A percentile compares a stretch with the other conserved stretches of the same genome.
Conservation (phyloP, 2,797 vertebrate genomes). For the Eulemur rubriventer region DNA sequence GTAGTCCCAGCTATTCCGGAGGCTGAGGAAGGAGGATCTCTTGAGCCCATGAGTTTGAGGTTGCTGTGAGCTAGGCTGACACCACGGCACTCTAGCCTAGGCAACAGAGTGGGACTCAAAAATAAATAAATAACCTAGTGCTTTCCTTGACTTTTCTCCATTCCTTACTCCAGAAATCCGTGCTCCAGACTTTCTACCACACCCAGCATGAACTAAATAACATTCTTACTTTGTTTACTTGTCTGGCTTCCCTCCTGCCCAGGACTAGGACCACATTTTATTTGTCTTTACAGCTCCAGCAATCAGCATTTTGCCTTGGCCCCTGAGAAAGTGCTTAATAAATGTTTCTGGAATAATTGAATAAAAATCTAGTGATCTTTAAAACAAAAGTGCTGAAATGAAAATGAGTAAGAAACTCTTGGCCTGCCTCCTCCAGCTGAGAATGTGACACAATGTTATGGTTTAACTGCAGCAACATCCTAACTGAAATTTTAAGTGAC, state of each 20-base stretch:
- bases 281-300: constrained; percentile 12
- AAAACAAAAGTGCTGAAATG: not conserved
- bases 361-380: constrained; percentile 32
- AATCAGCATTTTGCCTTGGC: not conserved
- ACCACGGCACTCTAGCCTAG: no score
- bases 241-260: not conserved
- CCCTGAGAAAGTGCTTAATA: not conserved
- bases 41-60: no score
- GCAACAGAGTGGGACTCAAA: no score
- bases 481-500: constrained; percentile 65
- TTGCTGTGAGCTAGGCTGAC: no score
- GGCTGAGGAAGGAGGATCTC: no score
- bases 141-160: not conserved
- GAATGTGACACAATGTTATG: not conserved
- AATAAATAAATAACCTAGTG: not conserved
- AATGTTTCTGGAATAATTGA: constrained; percentile 26
- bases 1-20: no score
- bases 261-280: not conserved
- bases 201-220: not conserved
- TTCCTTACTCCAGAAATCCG: not conserved
- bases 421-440: not conserved
- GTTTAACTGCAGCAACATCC: constrained; percentile 39
- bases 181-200: not conserved
- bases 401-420: constrained; percentile 9
- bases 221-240: not conserved